Conservation (phyloP, 2,797 vertebrate species). For the Sebastes cheni region DNA sequence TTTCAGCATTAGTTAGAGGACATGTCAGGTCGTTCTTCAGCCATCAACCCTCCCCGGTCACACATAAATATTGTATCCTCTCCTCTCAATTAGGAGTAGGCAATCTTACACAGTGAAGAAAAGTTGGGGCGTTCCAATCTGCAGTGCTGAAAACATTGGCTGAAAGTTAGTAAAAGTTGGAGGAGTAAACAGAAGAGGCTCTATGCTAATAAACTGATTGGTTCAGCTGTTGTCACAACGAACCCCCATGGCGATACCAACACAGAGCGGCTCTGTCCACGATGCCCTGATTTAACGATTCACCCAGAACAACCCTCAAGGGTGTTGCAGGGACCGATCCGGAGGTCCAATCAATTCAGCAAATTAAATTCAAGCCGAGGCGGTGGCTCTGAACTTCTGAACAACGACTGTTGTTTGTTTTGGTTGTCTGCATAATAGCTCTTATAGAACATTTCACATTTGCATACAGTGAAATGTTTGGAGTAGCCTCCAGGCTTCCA, state of each 20-base stretch:
- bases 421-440: conserved; percentile 9
- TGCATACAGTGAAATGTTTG: conserved; percentile 17
- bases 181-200: conserved; percentile 26
- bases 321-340: conserved; percentile 44
- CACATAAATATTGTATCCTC: conserved; percentile 59
- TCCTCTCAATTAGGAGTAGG: conserved; percentile 15
- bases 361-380: conserved; percentile 64
- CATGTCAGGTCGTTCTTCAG: conserved; percentile 26
- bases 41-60: conserved; percentile 19
- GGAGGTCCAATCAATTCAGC: conserved; percentile 68
- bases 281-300: conserved; percentile 50
- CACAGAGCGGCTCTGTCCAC: conserved; percentile 49
- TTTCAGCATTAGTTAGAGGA: conserved; percentile 39
- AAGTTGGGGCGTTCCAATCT: not conserved
- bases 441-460: conserved; percentile 22
- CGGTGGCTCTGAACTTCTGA: conserved; percentile 57
- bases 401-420: conserved; percentile 38
- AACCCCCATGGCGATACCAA: conserved; percentile 23
- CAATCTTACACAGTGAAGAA: not conserved
- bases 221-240: conserved; percentile 54
- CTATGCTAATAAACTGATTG: conserved; percentile 37
- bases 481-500: conserved; percentile 1
- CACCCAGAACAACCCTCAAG: conserved; percentile 53
- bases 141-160: not conserved
- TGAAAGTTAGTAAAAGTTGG: conserved; percentile 31